These are phyloP conservation scores for Idris sp. DNA, from an alignment of 1,140 invertebrate species.

Conservation along the genomic window DNA sequence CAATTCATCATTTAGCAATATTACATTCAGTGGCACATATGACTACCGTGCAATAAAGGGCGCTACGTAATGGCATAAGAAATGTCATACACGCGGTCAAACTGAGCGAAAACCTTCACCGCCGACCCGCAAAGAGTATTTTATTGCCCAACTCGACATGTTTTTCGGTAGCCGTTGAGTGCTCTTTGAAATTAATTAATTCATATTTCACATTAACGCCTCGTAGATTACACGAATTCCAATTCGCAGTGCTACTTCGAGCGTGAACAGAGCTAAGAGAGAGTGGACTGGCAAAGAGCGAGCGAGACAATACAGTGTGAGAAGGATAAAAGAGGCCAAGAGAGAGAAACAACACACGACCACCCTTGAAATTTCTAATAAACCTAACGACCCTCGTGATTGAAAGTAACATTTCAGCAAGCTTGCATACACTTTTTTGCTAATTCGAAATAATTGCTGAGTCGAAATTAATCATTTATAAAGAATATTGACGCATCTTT, in stretches of 20 bases:
- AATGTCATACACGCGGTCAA: slow-evolving; percentile 46
- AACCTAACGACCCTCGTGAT: slow-evolving; percentile 77
- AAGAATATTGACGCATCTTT: not conserved
- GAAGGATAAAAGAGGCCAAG: not conserved
- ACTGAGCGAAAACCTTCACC: slow-evolving; percentile 15
- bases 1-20: slow-evolving; percentile 24
- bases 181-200: slow-evolving; percentile 62
- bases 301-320: not conserved
- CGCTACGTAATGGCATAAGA: slow-evolving; percentile 36
- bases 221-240: slow-evolving; percentile 60
- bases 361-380: slow-evolving; percentile 76
- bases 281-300: too few species aligned
- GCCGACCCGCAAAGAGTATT: slow-evolving; percentile 34
- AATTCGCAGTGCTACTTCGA: slow-evolving; percentile 57
- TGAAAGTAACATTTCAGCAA: slow-evolving; percentile 77
- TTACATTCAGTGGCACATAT: slow-evolving; percentile 7
- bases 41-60: slow-evolving; percentile 33
- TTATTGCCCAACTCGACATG: slow-evolving; percentile 40
- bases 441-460: slow-evolving; percentile 75
- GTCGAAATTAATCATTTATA: slow-evolving; percentile 64
- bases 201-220: slow-evolving; percentile 64
- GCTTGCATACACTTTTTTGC: slow-evolving; percentile 66
- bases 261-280: slow-evolving; percentile 65
- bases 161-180: slow-evolving; percentile 47
- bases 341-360: slow-evolving; percentile 41